A percentile compares a stretch with the other conserved stretches of the same genome.
These are phyloP conservation scores for Xiphophorus couchianus DNA, from an alignment of 2,113 vertebrate genomes.

Conservation along the genomic window DNA sequence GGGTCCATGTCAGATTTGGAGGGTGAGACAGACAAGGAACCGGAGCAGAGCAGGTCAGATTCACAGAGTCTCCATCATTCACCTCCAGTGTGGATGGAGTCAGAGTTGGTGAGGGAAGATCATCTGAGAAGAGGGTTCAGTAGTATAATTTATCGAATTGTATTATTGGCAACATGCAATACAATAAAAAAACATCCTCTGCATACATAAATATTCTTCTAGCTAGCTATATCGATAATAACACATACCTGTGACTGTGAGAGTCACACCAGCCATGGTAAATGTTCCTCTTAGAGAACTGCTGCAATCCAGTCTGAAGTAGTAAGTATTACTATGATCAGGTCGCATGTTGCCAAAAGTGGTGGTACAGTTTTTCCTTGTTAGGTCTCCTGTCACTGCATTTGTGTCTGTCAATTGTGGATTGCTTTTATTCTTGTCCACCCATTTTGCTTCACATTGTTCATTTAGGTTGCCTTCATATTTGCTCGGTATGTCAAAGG, in stretches of 20 bases:
- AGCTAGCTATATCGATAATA: too few species aligned
- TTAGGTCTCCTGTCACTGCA: not conserved
- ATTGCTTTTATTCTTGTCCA: not conserved
- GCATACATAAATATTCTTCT: too few species aligned
- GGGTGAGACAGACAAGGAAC: constrained; percentile 51
- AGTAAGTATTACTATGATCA: not conserved
- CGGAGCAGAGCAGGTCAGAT: constrained; percentile 44
- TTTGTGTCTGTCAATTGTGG: not conserved
- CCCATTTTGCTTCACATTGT: not conserved
- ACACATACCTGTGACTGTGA: constrained; percentile 8
- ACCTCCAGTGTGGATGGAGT: constrained; percentile 23
- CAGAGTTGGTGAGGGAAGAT: constrained; percentile 27
- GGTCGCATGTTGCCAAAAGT: not conserved
- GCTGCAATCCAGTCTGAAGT: constrained; percentile 12
- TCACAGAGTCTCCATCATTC: constrained; percentile 48
- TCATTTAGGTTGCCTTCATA: not conserved
- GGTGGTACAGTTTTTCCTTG: constrained; percentile 5
- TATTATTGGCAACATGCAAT: too few species aligned
- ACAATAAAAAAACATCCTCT: too few species aligned
- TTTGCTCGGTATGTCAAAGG: constrained; percentile 3
- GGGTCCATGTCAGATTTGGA: constrained; percentile 54
- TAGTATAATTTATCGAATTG: too few species aligned
- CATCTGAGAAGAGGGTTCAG: constrained; percentile 6
- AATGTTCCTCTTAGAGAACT: not conserved
- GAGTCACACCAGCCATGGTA: accelerated